Base-by-base conservation (phyloP, 2,888 invertebrate species). In the Cephus pulcher region DNA sequence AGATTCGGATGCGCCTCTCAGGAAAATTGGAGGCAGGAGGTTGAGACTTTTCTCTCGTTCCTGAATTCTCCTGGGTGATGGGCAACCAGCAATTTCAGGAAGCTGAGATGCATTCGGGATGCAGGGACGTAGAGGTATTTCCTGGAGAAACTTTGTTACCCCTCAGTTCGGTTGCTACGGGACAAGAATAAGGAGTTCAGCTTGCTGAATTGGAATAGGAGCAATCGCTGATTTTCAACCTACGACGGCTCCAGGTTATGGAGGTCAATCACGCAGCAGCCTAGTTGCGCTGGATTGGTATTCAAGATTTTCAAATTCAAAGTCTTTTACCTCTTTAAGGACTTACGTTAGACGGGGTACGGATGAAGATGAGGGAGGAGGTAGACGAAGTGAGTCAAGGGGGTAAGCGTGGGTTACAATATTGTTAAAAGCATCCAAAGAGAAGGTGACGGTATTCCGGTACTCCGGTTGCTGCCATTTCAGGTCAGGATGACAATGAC, bases 381-480 rank as follows among this genome's bases (percentile, higher is more conserved):
- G 76, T 40, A 77, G 78, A 74, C 78, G 69, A 80, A 74, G 77
- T 37, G 75, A 74, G 75, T 30, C 71, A 83, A 78, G 76, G 74
- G 9, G 82, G 83, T 82, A 80, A 80, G 80, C 83, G 83, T 84
- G 83, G 56, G 56, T 85, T 87, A 88, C 88, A 88, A 88, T 88
- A 88, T 88, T 88, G 88, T 87, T 88, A 88, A 88, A 88, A 88
- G 88, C 88, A 86, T 85, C 86, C 84, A 85, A 87, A 86, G 84
- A 88, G 80, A 77, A 56, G 56, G 56, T 56, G 56, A 56, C 23
- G 56, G 82, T 81, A 80, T 78, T 78, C 77, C 79, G 71, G 78
- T 81, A 75, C 83, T 76, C 75, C 79, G 78, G 34, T 40, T 73
- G 76, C 34, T 76, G 76, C 75, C 85, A 80, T 85, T 82, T 83